These are phyloP conservation scores for Phengaris arion DNA, from an alignment of 2,888 invertebrate species.

Conservation along the genomic window DNA sequence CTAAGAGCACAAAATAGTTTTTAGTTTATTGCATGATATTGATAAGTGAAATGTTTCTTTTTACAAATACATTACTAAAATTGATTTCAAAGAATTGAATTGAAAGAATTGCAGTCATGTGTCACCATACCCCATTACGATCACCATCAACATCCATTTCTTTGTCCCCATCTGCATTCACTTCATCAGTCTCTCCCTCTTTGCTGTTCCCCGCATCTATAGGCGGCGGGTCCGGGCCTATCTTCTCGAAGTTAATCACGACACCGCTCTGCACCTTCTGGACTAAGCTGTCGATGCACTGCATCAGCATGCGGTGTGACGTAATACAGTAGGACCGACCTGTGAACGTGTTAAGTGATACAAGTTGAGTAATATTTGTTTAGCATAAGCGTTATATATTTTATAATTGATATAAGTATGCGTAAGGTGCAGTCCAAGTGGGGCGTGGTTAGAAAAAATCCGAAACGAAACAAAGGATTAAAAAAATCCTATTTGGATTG, in stretches of 20 bases:
- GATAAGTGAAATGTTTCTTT: background rate
- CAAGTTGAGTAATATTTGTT: constrained; percentile 6
- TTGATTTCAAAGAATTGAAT: too few species aligned
- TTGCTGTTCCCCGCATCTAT: constrained; percentile 74
- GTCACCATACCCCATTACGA: constrained; percentile 69
- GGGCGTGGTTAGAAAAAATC: too few species aligned
- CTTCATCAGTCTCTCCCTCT: constrained; percentile 74
- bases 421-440: too few species aligned
- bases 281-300: constrained; percentile 97
- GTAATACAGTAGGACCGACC: constrained; percentile 97
- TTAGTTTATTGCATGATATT: background rate
- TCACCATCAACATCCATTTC: constrained; percentile 71
- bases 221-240: constrained; percentile 91
- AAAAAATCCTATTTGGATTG: too few species aligned
- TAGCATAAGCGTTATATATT: background rate
- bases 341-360: constrained; percentile 48
- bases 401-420: background rate
- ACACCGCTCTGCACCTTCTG: constrained; percentile 99
- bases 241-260: constrained; percentile 98
- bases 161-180: constrained; percentile 64
- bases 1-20: background rate
- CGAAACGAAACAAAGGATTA: too few species aligned
- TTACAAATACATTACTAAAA: background rate
- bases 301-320: constrained; percentile 96
- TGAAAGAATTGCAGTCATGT: too few species aligned